Conservation (phyloP, 2,797 vertebrate species). For the Ctenochaetus hawaiiensis region DNA sequence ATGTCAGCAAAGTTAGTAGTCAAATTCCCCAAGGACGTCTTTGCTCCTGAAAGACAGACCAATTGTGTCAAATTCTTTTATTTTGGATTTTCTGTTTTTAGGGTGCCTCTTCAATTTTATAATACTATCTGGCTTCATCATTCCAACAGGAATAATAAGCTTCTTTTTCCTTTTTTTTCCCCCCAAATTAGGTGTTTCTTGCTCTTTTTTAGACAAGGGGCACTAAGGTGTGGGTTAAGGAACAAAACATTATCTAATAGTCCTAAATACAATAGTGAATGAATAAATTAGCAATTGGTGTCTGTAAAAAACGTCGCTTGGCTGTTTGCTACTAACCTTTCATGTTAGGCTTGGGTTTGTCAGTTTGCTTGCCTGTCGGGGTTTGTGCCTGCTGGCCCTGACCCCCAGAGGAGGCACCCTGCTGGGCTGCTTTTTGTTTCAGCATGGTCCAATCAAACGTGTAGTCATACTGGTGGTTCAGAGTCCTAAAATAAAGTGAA, state of each 20-base stretch:
- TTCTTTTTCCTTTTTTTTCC: conserved; percentile 63
- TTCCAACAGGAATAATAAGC: conserved; percentile 38
- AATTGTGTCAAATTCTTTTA: conserved; percentile 86
- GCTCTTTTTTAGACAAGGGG: conserved; percentile 38
- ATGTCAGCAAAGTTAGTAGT: conserved; percentile 99
- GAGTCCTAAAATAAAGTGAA: conserved; percentile 87
- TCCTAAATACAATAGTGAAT: conserved; percentile 68
- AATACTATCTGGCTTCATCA: conserved; percentile 76
- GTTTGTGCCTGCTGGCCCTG: conserved; percentile 99
- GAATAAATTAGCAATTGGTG: conserved; percentile 84
- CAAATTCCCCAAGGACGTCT: conserved; percentile 99
- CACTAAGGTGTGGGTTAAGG: conserved; percentile 57
- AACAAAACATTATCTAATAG: conserved; percentile 55
- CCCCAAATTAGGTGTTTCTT: conserved; percentile 74
- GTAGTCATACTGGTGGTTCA: conserved; percentile 99
- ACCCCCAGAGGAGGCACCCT: conserved; percentile 98
- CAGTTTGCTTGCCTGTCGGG: conserved; percentile 99
- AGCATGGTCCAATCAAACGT: conserved; percentile 99
- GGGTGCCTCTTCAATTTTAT: conserved; percentile 91
- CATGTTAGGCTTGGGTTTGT: conserved; percentile 99
- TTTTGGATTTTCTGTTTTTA: conserved; percentile 77
- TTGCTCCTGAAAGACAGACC: conserved; percentile 89
- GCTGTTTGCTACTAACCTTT: conserved; percentile 99
- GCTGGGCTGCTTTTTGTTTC: conserved; percentile 99
- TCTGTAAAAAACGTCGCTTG: conserved; percentile 97